Conservation (phyloP, 2,113 vertebrate genomes). For the Lepus timidus region DNA sequence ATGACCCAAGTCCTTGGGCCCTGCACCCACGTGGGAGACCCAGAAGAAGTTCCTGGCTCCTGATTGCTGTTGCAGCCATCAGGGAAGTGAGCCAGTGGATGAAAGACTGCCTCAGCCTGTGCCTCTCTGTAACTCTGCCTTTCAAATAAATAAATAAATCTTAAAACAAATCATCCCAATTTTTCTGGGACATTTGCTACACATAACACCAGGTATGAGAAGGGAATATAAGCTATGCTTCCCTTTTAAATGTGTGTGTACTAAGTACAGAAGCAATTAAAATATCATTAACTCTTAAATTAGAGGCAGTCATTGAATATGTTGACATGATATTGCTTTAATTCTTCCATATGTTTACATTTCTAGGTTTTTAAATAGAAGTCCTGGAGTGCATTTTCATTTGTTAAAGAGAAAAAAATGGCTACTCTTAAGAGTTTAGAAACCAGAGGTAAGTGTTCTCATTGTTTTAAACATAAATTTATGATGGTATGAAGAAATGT, state of each 20-base stretch:
- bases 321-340: background rate
- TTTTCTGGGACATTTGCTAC: background rate
- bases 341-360: constrained; percentile 56
- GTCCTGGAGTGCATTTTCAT: background rate
- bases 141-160: too few species aligned
- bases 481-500: background rate
- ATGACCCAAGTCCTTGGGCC: too few species aligned
- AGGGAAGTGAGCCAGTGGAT: too few species aligned
- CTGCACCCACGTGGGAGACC: too few species aligned
- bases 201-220: background rate
- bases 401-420: constrained; percentile 72
- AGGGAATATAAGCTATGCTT: background rate
- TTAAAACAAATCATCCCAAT: too few species aligned
- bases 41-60: too few species aligned
- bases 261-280: background rate
- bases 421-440: constrained; percentile 72
- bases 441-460: constrained; percentile 80
- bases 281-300: background rate
- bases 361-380: constrained; percentile 67
- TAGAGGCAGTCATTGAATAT: background rate
- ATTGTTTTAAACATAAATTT: background rate
- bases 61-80: too few species aligned
- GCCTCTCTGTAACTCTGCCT: too few species aligned
- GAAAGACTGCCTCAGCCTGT: too few species aligned
- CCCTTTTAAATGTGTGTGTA: background rate